These are phyloP conservation scores for Brachyrhaphis roseni DNA, from an alignment of 2,797 vertebrate species.

Conservation along the genomic window DNA sequence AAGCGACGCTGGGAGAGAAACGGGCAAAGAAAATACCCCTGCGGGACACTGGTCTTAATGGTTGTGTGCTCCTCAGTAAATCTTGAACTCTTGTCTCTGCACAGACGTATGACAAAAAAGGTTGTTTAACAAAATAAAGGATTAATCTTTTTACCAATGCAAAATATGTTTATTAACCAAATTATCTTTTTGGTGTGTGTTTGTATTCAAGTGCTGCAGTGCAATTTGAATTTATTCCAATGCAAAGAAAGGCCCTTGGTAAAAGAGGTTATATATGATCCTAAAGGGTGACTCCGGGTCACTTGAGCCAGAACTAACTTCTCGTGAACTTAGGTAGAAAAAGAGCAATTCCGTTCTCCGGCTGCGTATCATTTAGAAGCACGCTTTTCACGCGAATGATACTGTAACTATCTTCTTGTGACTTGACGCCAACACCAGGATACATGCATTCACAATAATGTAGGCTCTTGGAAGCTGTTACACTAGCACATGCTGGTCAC, in stretches of 20 bases:
- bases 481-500: conserved; percentile 16
- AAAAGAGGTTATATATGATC: background rate
- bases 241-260: background rate
- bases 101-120: background rate
- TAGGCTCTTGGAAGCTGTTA: background rate
- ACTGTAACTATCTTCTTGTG: background rate
- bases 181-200: background rate
- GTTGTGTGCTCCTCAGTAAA: background rate
- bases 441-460: background rate
- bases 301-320: background rate
- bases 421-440: background rate
- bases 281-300: background rate
- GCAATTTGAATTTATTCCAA: background rate
- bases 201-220: background rate
- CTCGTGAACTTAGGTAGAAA: background rate
- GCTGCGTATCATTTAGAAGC: background rate
- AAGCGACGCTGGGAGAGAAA: background rate
- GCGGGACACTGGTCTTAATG: background rate
- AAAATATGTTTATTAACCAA: background rate
- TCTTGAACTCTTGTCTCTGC: background rate
- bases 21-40: background rate
- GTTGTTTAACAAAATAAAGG: background rate
- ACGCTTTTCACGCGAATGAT: background rate
- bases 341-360: background rate
- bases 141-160: background rate